Conservation (phyloP, 1,140 invertebrate species). For the Manduca sexta region DNA sequence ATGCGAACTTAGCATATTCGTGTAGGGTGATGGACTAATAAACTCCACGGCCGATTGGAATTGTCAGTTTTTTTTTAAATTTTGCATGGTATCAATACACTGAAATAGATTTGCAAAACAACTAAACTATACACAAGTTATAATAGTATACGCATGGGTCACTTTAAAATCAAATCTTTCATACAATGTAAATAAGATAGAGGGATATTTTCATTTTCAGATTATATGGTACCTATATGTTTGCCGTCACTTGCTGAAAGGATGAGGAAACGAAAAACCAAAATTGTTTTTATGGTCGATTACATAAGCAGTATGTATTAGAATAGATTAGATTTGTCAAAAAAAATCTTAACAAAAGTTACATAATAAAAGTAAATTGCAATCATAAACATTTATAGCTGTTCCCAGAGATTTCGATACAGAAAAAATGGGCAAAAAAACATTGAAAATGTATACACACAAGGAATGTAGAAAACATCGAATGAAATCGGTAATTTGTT, state of each 20-base stretch:
- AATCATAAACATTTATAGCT: conserved; percentile 23
- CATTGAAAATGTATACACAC: conserved; percentile 51
- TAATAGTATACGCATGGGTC: too few relatives aligned
- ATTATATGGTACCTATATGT: conserved; percentile 52
- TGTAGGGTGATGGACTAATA: too few relatives aligned
- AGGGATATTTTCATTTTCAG: too few relatives aligned
- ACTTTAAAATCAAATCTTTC: too few relatives aligned
- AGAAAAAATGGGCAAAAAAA: conserved; percentile 55
- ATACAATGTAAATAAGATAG: too few relatives aligned
- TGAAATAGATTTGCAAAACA: too few relatives aligned
- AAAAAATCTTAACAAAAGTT: too few relatives aligned
- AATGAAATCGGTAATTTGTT: conserved; percentile 31
- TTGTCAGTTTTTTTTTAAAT: too few relatives aligned
- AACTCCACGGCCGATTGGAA: too few relatives aligned
- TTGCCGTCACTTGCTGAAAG: conserved; percentile 41
- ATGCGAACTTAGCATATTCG: too few relatives aligned
- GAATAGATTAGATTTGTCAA: background rate
- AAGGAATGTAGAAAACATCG: conserved; percentile 47
- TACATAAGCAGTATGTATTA: conserved; percentile 50
- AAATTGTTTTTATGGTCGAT: conserved; percentile 47
- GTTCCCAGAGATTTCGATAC: conserved; percentile 53
- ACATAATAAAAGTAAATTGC: background rate
- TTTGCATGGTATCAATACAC: too few relatives aligned
- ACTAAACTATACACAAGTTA: too few relatives aligned
- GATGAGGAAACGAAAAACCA: conserved; percentile 31